Percentiles rank a stretch among this genome's conserved stretches.
Evolutionary conservation across 2,888 invertebrate genomes (phyloP).

Genomic region (Capitulum mitella): DNA sequence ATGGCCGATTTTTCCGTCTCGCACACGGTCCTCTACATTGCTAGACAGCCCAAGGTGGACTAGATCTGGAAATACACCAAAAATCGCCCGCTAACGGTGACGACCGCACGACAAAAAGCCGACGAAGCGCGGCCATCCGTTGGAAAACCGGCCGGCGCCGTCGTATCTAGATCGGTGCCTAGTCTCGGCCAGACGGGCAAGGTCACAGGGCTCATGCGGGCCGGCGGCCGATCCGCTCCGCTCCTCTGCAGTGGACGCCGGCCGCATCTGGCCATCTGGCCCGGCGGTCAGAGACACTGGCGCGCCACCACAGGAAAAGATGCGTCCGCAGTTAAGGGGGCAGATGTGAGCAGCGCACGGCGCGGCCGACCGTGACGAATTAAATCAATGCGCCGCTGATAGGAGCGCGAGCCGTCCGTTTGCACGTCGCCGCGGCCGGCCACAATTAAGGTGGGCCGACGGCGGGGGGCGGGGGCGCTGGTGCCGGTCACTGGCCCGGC

Average conservation of each 20-base stretch:
- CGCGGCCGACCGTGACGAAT: not conserved
- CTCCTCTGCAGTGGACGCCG: too few species aligned
- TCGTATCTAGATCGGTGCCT: not conserved
- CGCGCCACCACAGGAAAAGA: not conserved
- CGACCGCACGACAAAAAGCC: too few species aligned
- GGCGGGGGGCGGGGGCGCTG: not conserved
- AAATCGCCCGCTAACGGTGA: too few species aligned
- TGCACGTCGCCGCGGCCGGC: not conserved
- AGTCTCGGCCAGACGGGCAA: too few species aligned
- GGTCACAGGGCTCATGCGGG: too few species aligned
- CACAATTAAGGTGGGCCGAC: not conserved
- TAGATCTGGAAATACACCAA: not conserved
- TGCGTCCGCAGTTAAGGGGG: not conserved
- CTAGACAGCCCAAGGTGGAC: not conserved
- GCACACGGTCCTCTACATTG: too few species aligned
- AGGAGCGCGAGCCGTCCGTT: not conserved
- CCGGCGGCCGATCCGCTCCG: too few species aligned
- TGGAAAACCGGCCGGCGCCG: not conserved
- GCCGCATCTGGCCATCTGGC: not conserved
- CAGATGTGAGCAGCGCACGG: not conserved
- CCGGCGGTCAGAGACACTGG: not conserved
- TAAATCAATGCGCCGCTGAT: constrained; percentile 16
- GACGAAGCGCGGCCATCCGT: too few species aligned
- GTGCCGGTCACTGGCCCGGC: not conserved
- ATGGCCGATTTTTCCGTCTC: too few species aligned